A percentile compares a stretch with the other conserved stretches of the same genome.
These are phyloP conservation scores for Halichoeres trimaculatus DNA, from an alignment of 2,113 vertebrate species.

Conservation along the genomic window DNA sequence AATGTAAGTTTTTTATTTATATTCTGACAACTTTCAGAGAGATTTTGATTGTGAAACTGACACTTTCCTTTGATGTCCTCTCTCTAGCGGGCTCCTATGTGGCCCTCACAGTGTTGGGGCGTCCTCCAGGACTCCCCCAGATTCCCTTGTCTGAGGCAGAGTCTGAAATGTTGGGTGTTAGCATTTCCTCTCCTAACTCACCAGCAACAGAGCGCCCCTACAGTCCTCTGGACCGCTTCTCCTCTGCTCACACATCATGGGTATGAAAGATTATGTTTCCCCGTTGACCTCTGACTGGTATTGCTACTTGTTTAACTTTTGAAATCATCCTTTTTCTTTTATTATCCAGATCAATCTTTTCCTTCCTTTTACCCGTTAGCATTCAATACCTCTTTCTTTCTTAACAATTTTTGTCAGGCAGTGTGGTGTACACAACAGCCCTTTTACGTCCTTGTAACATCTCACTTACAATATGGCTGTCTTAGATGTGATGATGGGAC, in stretches of 20 bases:
- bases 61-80: background rate
- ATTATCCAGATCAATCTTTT: background rate
- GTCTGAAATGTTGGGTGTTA: conserved; percentile 82
- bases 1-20: conserved; percentile 87
- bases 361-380: background rate
- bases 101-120: conserved; percentile 97
- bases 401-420: too few relatives aligned
- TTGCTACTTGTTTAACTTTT: background rate
- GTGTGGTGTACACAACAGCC: too few relatives aligned
- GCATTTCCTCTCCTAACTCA: conserved; percentile 88
- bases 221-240: conserved; percentile 84
- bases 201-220: conserved; percentile 86
- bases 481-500: too few relatives aligned
- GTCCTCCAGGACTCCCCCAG: conserved; percentile 94
- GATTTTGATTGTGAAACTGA: background rate
- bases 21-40: background rate
- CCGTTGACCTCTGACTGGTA: background rate
- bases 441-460: too few relatives aligned
- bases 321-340: background rate
- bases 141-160: conserved; percentile 92
- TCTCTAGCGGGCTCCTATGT: conserved; percentile 97
- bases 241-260: conserved; percentile 86
- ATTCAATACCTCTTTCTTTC: too few relatives aligned
- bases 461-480: too few relatives aligned
- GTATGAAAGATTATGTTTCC: conserved; percentile 74